A percentile compares a stretch with the other conserved stretches of the same genome.
Evolutionary conservation across 2,888 invertebrate species (phyloP).

Genomic region (Brassicogethes aeneus): DNA sequence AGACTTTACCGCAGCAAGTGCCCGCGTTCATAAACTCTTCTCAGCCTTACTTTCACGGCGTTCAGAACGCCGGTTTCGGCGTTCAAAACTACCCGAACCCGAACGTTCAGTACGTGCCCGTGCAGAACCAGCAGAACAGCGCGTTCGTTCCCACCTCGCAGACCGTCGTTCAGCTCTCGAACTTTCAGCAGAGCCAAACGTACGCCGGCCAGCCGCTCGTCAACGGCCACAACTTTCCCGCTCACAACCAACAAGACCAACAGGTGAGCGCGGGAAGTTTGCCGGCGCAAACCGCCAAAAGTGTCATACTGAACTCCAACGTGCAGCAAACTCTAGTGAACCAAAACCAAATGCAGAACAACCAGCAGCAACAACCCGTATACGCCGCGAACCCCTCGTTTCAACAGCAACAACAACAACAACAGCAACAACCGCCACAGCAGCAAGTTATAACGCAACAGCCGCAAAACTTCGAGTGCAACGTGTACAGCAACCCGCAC

Average conservation of each 20-base stretch:
- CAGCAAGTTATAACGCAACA: slow-evolving; percentile 24
- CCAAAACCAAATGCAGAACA: slow-evolving; percentile 16
- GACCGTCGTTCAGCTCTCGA: slow-evolving; percentile 28
- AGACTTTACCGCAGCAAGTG: slow-evolving; percentile 32
- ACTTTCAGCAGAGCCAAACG: slow-evolving; percentile 38
- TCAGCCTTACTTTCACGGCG: slow-evolving; percentile 32
- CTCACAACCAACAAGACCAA: slow-evolving; percentile 18
- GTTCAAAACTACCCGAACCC: slow-evolving; percentile 30
- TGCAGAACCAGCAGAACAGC: slow-evolving; percentile 36
- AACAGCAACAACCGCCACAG: slow-evolving; percentile 26
- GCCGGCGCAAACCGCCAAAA: slow-evolving; percentile 34
- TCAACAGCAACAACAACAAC: slow-evolving; percentile 23
- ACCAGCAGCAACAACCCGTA: slow-evolving; percentile 23
- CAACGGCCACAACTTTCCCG: slow-evolving; percentile 33
- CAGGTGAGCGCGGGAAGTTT: slow-evolving; percentile 28
- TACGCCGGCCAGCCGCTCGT: slow-evolving; percentile 36
- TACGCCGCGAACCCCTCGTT: slow-evolving; percentile 19
- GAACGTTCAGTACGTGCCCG: slow-evolving; percentile 37
- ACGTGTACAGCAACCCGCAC: slow-evolving; percentile 37
- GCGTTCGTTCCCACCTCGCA: slow-evolving; percentile 39
- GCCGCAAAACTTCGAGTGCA: slow-evolving; percentile 24
- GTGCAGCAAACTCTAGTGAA: slow-evolving; percentile 12
- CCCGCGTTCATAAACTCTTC: slow-evolving; percentile 30
- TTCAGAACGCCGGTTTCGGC: slow-evolving; percentile 26
- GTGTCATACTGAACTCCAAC: slow-evolving; percentile 28